Base-by-base conservation (phyloP, 1,140 invertebrate genomes). In the Doryteuthis pealeii region DNA sequence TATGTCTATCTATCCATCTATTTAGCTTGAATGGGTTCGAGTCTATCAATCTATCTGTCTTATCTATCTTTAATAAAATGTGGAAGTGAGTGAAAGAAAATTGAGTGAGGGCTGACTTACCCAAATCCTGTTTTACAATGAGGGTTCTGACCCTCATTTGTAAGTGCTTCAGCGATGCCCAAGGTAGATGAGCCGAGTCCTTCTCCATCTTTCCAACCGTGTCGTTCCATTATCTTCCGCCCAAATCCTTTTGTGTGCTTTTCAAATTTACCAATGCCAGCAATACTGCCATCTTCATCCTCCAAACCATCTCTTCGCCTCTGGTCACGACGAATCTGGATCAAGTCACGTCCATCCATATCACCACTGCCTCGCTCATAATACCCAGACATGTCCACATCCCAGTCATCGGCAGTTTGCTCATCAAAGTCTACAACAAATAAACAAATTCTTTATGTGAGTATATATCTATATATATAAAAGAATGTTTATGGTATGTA, bases 301-400 rank as follows among this genome's bases (percentile, higher is more conserved):
- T 79, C 81, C 8, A 77, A 75, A 10, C 87, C 87, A 43, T 84
- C 78, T 65, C 87, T 35, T 33, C 83, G 58, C 40, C 82, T 76
- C 73, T 85, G 78, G 71, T 89, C 87, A 62, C 85, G 82, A 76
- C 89, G 81, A 86, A 91, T 91, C 62, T 81, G 80, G 1, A 89
- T 70, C 49, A 86, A 86, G 72, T 90, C 89, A 70, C 80, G 75
- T 3, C 87, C 86, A 80, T 90, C 90, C 78, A 86, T 88, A 74
- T 90, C 90, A n/a, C 87, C 89, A 18, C 78, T 79, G 75, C 87
- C 89, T 77, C 84, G 76, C 72, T 89, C 89, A 78, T 91, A 90
- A 81, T 91, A 92, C 6, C 82, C 85, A 78, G 88, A 88, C 87
- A 90, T 91, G 79, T 92, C 91, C 1, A 92, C 88, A 84, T 92